phyloP scores from a whole-genome alignment of 2,797 vertebrate species.

The Gallinago solitaria region DNA sequence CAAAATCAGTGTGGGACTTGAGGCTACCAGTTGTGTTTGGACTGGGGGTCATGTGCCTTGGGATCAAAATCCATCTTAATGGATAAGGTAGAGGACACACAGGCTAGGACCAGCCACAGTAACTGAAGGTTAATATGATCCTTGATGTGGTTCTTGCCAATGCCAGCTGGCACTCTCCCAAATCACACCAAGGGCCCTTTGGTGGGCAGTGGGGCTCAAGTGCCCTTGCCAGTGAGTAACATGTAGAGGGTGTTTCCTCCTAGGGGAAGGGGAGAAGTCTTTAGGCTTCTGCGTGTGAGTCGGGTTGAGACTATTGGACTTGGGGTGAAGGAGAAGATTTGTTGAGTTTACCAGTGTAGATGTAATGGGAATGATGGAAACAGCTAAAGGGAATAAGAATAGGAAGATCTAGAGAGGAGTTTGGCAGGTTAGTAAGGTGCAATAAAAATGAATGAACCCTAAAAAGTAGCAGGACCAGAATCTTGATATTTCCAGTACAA shows the following conservation, averaged over 20 bases:
- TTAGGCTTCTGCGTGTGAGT: neutral
- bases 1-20: neutral
- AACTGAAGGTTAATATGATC: rapidly evolving
- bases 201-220: rapidly evolving
- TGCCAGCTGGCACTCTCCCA: rapidly evolving
- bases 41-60: rapidly evolving
- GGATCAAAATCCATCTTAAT: neutral
- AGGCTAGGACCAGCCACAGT: neutral
- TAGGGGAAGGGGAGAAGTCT: no score
- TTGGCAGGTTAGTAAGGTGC: neutral
- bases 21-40: neutral
- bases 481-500: neutral
- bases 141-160: rapidly evolving
- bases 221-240: neutral
- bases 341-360: neutral
- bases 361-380: neutral
- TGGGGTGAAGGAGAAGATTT: neutral
- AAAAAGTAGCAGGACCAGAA: neutral
- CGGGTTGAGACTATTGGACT: neutral
- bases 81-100: neutral
- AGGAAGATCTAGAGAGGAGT: neutral
- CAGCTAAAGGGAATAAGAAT: neutral
- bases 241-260: neutral
- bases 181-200: rapidly evolving
- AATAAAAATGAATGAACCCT: neutral